Evolutionary conservation across 2,888 invertebrate species (phyloP), one percentile per base, ranked within the genome.

Genomic region (Steinernema hermaphroditum): DNA sequence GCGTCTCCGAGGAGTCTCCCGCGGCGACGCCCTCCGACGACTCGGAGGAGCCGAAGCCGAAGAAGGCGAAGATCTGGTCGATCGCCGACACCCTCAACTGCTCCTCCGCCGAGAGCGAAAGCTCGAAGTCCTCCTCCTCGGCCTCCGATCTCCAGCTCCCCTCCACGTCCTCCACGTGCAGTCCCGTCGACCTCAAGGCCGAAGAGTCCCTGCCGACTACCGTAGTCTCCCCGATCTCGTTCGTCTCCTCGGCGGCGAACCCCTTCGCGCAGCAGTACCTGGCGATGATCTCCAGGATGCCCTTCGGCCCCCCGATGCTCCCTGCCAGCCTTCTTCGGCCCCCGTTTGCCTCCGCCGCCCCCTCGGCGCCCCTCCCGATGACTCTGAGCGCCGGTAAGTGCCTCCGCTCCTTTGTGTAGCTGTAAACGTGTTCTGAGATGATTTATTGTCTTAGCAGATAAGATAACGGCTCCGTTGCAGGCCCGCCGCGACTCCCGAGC

Each of bases 11-110:
- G 14, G 70, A 68, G 12, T 46, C 68, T 49, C 70, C 70, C n/a
- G 32, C 37, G 29, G 69, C 57, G 69, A 29, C 69, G n/a, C 6
- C 34, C 16, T 22, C 34, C 62, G 8, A 2, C 8, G 43, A 41
- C 19, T 69, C 16, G 22, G 27, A 49, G 49, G 50, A 32, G 34
- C 24, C 32, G 81, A 82, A 37, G 37, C 37, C 37, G 6, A 37
- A 37, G 37, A 37, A 37, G 37, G 37, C 37, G 27, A 85, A 84
- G 72, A 83, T 85, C 68, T 86, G 85, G 85, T 82, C 83, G 32
- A 84, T 85, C 41, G 82, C 83, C 43, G 83, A 81, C 22, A 81
- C 79, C 2, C 73, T 83, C 12, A 68, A 27, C 68, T 24, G 32
- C 27, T 29, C 74, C 4, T 32, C 72, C 32, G 8, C 29, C 37